phyloP scores from a whole-genome alignment of 2,797 vertebrate genomes.

The Dromococcyx pavoninus region DNA sequence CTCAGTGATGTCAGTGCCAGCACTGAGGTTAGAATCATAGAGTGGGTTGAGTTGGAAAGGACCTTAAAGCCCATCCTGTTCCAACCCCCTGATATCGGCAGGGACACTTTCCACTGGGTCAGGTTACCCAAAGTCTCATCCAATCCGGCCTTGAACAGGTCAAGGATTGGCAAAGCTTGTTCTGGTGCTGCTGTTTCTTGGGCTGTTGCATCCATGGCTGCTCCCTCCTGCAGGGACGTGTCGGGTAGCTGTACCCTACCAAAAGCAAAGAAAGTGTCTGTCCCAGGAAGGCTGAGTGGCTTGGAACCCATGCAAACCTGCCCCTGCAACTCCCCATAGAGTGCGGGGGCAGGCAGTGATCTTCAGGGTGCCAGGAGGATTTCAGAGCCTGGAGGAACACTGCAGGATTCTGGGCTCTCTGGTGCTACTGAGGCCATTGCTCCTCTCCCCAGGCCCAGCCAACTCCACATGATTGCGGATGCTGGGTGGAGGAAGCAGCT shows the following conservation, averaged over 20 bases:
- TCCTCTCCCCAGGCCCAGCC: background rate
- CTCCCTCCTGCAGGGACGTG: background rate
- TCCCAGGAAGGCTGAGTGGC: too few relatives aligned
- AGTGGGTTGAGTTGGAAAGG: too few relatives aligned
- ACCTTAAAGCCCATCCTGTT: too few relatives aligned
- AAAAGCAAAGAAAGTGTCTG: background rate
- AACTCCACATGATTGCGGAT: background rate
- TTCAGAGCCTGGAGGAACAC: too few relatives aligned
- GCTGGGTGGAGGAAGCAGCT: background rate
- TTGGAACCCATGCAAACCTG: background rate
- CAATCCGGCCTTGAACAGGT: too few relatives aligned
- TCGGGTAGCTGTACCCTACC: background rate
- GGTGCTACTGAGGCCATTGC: background rate
- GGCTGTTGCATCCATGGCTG: too few relatives aligned
- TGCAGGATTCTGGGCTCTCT: background rate
- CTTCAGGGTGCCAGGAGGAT: too few relatives aligned
- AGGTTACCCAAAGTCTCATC: too few relatives aligned
- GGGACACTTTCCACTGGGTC: too few relatives aligned
- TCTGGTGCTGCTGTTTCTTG: background rate
- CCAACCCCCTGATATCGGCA: too few relatives aligned
- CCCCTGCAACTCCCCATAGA: background rate
- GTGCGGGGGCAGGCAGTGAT: background rate
- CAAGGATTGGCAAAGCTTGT: background rate
- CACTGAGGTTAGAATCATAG: too few relatives aligned
- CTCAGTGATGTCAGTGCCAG: too few relatives aligned